Evolutionary conservation across 1,140 invertebrate genomes (phyloP), one percentile per base, ranked within the genome.

Genomic region (Brachionus koreanus): DNA sequence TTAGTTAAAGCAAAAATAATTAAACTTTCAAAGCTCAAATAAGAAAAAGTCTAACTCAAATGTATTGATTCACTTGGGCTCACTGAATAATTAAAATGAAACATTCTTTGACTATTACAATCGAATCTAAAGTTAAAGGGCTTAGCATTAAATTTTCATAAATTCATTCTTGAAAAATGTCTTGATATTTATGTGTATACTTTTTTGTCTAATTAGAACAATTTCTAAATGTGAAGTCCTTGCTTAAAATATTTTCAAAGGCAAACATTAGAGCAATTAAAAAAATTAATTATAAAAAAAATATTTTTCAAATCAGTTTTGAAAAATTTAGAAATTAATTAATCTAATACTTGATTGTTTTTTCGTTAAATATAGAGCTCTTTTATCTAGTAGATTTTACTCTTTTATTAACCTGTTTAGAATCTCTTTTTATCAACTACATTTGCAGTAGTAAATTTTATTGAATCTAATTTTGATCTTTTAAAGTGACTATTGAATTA

Each of bases 101-200:
- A 57, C 19, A 57, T 57, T 57, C 43, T 57, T 5, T 25, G 16
- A 23, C 49, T 57, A 19, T 57, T 57, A 57, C 2, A 57, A 19
- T 19, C 9, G 16, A 57, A 7, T 57, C 16, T 19, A 9, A 57
- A 49, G 43, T 57, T 57, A 57, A 57, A 57, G n/a, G 16, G 49
- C 49, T 57, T 57, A 57, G 16, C 49, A 57, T 57, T 57, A 16
- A 57, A 57, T 57, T 25, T 23, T 57, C 19, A 57, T 23, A 19
- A 57, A 57, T 57, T 57, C 19, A 57, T 57, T 57, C 49, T 57
- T 57, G 49, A 49, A 57, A 52, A 57, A 57, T 57, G 49, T 57
- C 49, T 57, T 19, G 49, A 57, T 57, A 16, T 57, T 57, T 57
- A 7, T 57, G 7, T 3, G 3, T 42, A 10, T 42, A 42, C 16